Percentiles rank a stretch among this genome's conserved stretches.
Evolutionary conservation across 2,888 invertebrate genomes (phyloP).

Genomic region (Nudaria mundana): DNA sequence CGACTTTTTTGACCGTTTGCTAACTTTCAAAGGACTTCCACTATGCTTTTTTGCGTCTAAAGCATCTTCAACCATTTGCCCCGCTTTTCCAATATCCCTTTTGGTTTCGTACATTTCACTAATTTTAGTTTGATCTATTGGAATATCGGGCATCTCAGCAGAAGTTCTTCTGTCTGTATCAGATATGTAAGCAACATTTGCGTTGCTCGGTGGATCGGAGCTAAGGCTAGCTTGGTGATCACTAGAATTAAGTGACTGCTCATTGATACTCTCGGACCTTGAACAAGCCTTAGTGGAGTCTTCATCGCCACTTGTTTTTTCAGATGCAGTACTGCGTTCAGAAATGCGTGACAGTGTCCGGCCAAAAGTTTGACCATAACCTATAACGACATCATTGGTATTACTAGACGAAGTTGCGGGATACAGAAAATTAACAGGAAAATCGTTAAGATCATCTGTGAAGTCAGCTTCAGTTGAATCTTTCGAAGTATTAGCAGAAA

Average conservation of each 20-base stretch:
- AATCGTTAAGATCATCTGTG: conserved; percentile 89
- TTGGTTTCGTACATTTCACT: conserved; percentile 80
- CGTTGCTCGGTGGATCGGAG: conserved; percentile 90
- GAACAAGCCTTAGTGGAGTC: conserved; percentile 93
- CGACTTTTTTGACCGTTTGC: conserved; percentile 54
- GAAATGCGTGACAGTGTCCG: conserved; percentile 93
- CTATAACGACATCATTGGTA: conserved; percentile 85
- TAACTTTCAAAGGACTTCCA: conserved; percentile 49
- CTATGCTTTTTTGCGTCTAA: conserved; percentile 49
- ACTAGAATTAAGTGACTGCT: conserved; percentile 91
- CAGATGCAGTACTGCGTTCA: conserved; percentile 93
- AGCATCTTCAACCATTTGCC: conserved; percentile 44
- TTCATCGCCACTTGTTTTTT: conserved; percentile 92
- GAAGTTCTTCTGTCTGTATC: conserved; percentile 90
- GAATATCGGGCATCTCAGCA: conserved; percentile 92
- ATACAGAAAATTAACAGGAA: conserved; percentile 88
- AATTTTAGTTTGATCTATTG: conserved; percentile 86
- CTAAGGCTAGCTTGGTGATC: conserved; percentile 93
- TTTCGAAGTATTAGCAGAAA: conserved; percentile 74
- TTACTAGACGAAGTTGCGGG: conserved; percentile 82
- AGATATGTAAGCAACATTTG: conserved; percentile 87
- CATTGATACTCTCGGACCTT: conserved; percentile 91
- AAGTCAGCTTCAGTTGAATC: conserved; percentile 84
- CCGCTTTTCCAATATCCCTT: conserved; percentile 66
- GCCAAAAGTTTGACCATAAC: conserved; percentile 88